Base-by-base conservation (phyloP, 2,797 vertebrate genomes). In the Chiloscyllium punctatum region DNA sequence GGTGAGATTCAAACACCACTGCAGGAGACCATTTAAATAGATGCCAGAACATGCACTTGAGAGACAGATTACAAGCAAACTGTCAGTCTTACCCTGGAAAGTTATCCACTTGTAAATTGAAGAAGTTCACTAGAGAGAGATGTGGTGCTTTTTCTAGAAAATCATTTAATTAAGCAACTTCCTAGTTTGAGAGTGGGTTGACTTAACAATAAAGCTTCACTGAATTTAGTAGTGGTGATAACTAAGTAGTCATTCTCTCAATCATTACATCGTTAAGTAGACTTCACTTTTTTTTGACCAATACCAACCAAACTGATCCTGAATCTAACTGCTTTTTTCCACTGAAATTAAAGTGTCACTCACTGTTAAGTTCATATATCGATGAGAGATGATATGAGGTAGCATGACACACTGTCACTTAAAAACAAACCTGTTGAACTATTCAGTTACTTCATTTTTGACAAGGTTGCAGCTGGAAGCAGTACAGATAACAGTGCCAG, bases 341-440 rank as follows among this genome's bases (percentile, higher is more conserved):
- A 30, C 30, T 94, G 68, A 94, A 94, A 94, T 94, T 72, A 72
- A 94, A 94, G 68, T 72, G 68, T 94, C 91, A 94, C 42, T 94
- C 68, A 94, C 92, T 27, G 42, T 94, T 94, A 74, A n/a, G 94
- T 53, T 48, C 92, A 48, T 72, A 5, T 51, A 95, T 72, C n/a
- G 42, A 42, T 69, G 94, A 48, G 33, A 15, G 9, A 15, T 72
- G 68, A 27, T 72, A 72, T 48, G 68, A 51, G 1, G 68, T 72
- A 71, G 68, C 69, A 27, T 72, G 92, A 37, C 92, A 72, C 37
- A 51, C 62, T 94, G 92, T 72, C 69, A 94, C 23, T 77, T 77
- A 30, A 37, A 69, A 92, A 69, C 23, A 69, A 92, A 92, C 69
- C n/a, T 69, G 62, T 68, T 92, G 7, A 92, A 69, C 90, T 92